Evolutionary conservation across 2,888 invertebrate species (phyloP).

Genomic region (Heliconius sara): DNA sequence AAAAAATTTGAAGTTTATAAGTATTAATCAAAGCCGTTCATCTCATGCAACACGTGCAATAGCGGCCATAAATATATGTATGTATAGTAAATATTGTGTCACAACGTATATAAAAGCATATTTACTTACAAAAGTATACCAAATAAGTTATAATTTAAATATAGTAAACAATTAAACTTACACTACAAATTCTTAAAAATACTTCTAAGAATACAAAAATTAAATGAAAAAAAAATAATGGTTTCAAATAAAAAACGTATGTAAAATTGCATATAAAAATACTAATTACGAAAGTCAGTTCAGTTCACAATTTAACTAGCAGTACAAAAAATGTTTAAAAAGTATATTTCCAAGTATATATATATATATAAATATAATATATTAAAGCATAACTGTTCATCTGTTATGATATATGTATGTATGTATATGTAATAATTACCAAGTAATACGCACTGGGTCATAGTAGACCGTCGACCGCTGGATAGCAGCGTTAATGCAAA

Average conservation of each 20-base stretch:
- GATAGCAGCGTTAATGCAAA: slow-evolving; percentile 35
- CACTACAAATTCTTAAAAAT: not conserved
- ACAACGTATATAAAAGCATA: slow-evolving; percentile 6
- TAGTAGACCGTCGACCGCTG: slow-evolving; percentile 37
- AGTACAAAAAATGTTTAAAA: not conserved
- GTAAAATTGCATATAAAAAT: not conserved
- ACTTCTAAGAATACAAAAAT: not conserved
- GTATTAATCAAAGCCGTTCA: not conserved
- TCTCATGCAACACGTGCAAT: slow-evolving; percentile 20
- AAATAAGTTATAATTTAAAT: not conserved
- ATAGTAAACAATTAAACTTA: not conserved
- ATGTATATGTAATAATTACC: slow-evolving; percentile 36
- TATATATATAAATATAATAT: slow-evolving; percentile 11
- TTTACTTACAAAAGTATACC: not conserved
- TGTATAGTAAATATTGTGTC: slow-evolving; percentile 10
- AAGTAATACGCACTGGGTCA: slow-evolving; percentile 41
- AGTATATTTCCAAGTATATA: not conserved
- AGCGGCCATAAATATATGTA: slow-evolving; percentile 12
- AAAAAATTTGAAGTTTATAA: not conserved
- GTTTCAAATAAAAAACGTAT: not conserved
- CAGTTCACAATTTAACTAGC: not conserved
- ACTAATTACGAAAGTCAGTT: not conserved
- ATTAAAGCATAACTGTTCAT: slow-evolving; percentile 19
- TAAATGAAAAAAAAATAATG: not conserved
- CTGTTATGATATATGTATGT: slow-evolving; percentile 26